Base-by-base conservation (phyloP, 2,113 vertebrate species). In the Malurus elegans region DNA sequence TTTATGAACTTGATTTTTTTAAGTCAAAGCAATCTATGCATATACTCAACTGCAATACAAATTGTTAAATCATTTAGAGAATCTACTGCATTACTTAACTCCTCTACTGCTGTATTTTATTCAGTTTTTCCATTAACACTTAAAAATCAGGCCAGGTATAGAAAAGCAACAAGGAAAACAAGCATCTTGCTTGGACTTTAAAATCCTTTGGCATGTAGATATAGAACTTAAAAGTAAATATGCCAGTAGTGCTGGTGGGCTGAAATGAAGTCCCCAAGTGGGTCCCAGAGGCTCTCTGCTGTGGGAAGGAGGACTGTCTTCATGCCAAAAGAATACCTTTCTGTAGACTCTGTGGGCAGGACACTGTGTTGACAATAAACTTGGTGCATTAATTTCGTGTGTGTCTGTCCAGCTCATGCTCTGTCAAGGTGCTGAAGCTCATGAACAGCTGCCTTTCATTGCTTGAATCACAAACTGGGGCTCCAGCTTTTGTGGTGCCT, bases 1-100 rank as follows among this genome's bases (percentile, higher is more conserved):
- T 42, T 85, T 76, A 72, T 78, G 67, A 88, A 60, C 16, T 60
- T 51, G 31, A 9, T 47, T 65, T 87, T 89, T 90, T 88, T 17
- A 86, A 90, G 38, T 64, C 32, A 51, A 83, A 80, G 19, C 42
- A 79, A 48, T 48, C n/a, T 31, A 2, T 4, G 20, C 44, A 3
- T 79, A 15, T 44, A 42, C 29, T 82, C 38, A 86, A 65, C 31
- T 58, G 25, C 18, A 51, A 57, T 40, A 70, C 13, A 62, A 87
- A 79, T 64, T 25, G 4, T 54, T 67, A 56, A 62, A 56, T 72
- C 6, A 31, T 56, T 79, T 73, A 57, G 24, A 75, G 74, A 79
- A 54, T 25, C 54, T 95, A 25, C 20, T 75, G 74, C 31, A n/a
- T 61, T 88, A 45, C 9, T 31, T 62, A 70, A 36, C 28, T 85